Base-by-base conservation (phyloP, 2,797 vertebrate genomes). In the Lycodopsis pacificus region DNA sequence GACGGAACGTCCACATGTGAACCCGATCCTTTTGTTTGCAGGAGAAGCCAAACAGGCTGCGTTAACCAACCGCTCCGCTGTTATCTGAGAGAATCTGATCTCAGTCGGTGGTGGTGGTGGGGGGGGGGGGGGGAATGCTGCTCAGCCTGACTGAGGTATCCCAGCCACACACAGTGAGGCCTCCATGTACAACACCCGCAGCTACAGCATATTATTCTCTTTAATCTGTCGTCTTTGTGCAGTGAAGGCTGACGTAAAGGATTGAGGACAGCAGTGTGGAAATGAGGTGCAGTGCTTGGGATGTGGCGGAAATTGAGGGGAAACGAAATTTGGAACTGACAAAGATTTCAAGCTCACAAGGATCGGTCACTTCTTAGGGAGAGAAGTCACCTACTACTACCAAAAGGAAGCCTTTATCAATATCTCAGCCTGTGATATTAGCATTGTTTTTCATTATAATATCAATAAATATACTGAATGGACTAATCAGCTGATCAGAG, bases 31-130 rank as follows among this genome's bases (percentile, higher is more conserved):
- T 19, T 84, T 90, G 91, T 92, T 92, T 88, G 86, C 78, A 81
- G 77, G 54, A 77, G 76, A 83, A 84, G 75, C 88, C 86, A 90
- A 92, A 90, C 81, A 87, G 84, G 62, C 87, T 80, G 85, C 27
- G 83, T 83, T 82, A 90, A 84, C 78, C 78, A 79, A 80, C 77
- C 74, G 70, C 71, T 75, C 59, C 34, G 80, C 82, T 90, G 84
- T 86, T 94, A 93, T 93, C 93, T 82, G 70, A 59, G 73, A 81
- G 76, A 86, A 91, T 81, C 81, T 81, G 89, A 92, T 91, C 85
- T 76, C 48, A 38, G 81, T 64, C 70, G 83, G 84, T 20, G 73
- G 61, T 30, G 56, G 38, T 14, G 56, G 54, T 54, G 65, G 68
- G 71, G 72, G 58, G 38, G 15, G 59, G 54, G 59, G 49, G 54